Evolutionary conservation across 2,113 vertebrate species (phyloP).

Genomic region (Gymnocephalus cernua): DNA sequence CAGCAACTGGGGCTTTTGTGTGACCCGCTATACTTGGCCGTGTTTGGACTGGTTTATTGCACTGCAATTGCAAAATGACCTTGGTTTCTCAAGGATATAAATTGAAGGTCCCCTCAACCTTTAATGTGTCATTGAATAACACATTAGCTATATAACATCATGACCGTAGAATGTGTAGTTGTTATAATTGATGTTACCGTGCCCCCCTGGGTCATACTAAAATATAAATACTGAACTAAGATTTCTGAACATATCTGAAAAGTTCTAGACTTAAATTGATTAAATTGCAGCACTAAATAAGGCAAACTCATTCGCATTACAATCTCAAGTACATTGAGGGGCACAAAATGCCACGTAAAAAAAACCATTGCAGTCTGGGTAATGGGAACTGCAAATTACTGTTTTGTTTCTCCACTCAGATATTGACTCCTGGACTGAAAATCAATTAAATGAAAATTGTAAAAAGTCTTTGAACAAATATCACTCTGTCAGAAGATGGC

Average conservation of each 20-base stretch:
- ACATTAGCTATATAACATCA: conserved; percentile 25
- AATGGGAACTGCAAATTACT: conserved; percentile 59
- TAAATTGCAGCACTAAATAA: conserved; percentile 17
- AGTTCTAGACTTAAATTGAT: conserved; percentile 9
- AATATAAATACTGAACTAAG: conserved; percentile 3
- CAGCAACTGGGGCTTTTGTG: conserved; percentile 45
- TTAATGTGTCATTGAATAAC: conserved; percentile 49
- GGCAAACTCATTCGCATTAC: conserved; percentile 37
- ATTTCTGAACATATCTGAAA: background rate
- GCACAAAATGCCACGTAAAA: conserved; percentile 30
- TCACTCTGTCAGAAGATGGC: conserved; percentile 57
- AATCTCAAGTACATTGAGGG: conserved; percentile 17
- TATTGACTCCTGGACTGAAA: conserved; percentile 56
- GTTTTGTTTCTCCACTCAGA: conserved; percentile 55
- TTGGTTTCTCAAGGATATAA: conserved; percentile 57
- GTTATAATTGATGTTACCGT: background rate
- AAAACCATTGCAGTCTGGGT: conserved; percentile 36
- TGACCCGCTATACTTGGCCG: conserved; percentile 32
- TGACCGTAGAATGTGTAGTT: background rate
- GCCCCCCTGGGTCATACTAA: background rate
- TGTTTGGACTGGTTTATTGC: conserved; percentile 59
- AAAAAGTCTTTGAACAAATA: conserved; percentile 62
- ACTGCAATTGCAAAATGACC: conserved; percentile 49
- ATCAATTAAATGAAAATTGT: conserved; percentile 68
- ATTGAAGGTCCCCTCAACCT: conserved; percentile 52